Evolutionary conservation across 2,797 vertebrate genomes (phyloP).

Genomic region (Microcaecilia unicolor): DNA sequence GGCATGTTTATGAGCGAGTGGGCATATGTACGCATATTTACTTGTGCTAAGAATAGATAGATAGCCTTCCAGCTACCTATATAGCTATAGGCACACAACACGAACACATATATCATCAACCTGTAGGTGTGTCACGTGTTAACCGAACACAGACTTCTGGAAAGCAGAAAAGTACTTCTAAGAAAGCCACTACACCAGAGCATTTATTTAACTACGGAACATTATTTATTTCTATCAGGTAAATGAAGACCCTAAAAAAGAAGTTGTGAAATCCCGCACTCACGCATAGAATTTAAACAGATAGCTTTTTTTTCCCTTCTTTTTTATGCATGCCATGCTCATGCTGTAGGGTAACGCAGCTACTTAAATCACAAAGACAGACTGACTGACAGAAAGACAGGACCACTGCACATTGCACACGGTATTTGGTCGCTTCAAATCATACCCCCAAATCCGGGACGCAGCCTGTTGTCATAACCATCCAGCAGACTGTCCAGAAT

Average conservation of each 20-base stretch:
- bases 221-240: no score
- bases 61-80: no score
- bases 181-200: slow-evolving; percentile 16
- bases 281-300: no score
- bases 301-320: no score
- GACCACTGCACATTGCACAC: no score
- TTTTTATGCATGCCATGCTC: no score
- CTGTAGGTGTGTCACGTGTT: slow-evolving; percentile 14
- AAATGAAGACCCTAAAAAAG: no score
- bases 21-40: no score
- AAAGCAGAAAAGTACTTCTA: slow-evolving; percentile 23
- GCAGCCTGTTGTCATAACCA: slow-evolving; percentile 95
- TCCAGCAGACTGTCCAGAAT: slow-evolving; percentile 94
- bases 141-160: slow-evolving; percentile 17
- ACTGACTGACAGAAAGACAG: slow-evolving; percentile 20
- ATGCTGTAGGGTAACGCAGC: not conserved
- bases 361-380: no score
- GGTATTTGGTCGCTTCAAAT: slow-evolving; percentile 12
- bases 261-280: no score
- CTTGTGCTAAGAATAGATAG: no score
- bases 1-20: slow-evolving; percentile 1
- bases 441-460: slow-evolving; percentile 95
- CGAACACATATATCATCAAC: slow-evolving; percentile 5
- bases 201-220: slow-evolving; percentile 21
- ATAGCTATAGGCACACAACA: no score